These are phyloP conservation scores for Oxycera nigricornis DNA, from an alignment of 2,888 invertebrate genomes.

Conservation along the genomic window DNA sequence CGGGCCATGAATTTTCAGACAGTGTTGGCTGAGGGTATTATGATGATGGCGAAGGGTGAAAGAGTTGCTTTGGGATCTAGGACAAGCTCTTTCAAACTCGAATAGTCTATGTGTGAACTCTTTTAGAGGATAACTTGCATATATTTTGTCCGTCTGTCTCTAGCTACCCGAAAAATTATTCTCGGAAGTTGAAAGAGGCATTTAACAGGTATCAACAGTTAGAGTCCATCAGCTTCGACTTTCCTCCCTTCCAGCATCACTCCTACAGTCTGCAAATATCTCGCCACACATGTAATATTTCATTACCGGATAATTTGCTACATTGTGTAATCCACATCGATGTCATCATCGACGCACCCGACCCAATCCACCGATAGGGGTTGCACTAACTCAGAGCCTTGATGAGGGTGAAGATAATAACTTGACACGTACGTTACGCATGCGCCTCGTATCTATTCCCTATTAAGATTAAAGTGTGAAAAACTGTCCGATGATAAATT, in stretches of 20 bases:
- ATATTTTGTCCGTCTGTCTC: no score
- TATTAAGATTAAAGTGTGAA: conserved; percentile 41
- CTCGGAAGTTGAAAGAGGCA: not conserved
- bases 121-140: no score
- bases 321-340: conserved; percentile 43
- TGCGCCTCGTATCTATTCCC: conserved; percentile 37
- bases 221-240: not conserved
- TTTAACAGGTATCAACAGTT: not conserved
- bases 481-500: conserved; percentile 44
- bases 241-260: not conserved
- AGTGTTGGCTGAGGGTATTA: conserved; percentile 27
- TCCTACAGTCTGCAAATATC: not conserved
- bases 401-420: conserved; percentile 33
- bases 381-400: conserved; percentile 28
- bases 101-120: no score
- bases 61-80: no score
- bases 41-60: not conserved
- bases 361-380: conserved; percentile 19
- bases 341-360: conserved; percentile 32
- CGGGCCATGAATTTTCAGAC: conserved; percentile 5
- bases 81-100: no score
- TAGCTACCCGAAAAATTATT: not conserved
- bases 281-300: conserved; percentile 6
- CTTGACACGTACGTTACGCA: conserved; percentile 38
- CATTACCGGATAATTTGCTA: conserved; percentile 43